Percentiles rank a stretch among this genome's conserved stretches.
Evolutionary conservation across 2,888 invertebrate genomes (phyloP).

Genomic region (Drosophila stalkeri): DNA sequence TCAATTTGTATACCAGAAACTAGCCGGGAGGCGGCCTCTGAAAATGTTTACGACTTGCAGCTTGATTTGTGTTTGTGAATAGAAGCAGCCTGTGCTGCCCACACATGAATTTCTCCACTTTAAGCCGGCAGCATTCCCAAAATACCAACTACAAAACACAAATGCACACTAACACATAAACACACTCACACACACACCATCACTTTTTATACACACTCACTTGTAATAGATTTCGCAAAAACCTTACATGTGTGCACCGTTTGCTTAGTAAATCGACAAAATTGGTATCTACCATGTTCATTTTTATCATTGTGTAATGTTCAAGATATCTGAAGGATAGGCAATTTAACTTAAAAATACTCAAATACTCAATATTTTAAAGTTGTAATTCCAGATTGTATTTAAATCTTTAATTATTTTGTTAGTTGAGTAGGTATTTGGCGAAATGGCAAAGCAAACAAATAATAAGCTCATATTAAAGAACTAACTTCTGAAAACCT

Average conservation of each 20-base stretch:
- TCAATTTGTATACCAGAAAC: slow-evolving; percentile 19
- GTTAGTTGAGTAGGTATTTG: too few relatives aligned
- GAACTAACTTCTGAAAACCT: too few relatives aligned
- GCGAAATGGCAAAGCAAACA: too few relatives aligned
- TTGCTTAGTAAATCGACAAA: slow-evolving; percentile 14
- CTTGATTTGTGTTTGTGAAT: slow-evolving; percentile 44
- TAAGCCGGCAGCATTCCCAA: slow-evolving; percentile 7
- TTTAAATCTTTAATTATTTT: background rate
- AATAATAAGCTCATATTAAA: too few relatives aligned
- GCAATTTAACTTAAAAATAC: background rate
- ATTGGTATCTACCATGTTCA: too few relatives aligned
- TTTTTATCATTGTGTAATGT: too few relatives aligned
- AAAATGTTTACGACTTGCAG: slow-evolving; percentile 29
- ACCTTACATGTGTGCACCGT: slow-evolving; percentile 10
- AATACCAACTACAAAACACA: slow-evolving; percentile 17
- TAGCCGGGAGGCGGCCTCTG: slow-evolving; percentile 7
- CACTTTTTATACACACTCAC: slow-evolving; percentile 5
- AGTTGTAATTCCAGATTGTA: background rate
- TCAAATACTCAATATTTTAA: background rate
- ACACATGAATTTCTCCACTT: background rate
- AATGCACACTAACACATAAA: background rate
- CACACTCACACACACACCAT: background rate
- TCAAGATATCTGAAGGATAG: background rate
- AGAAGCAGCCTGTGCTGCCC: background rate
- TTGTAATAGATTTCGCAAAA: slow-evolving; percentile 22